Conservation (phyloP, 2,797 vertebrate species). For the Chiroxiphia lanceolata region DNA sequence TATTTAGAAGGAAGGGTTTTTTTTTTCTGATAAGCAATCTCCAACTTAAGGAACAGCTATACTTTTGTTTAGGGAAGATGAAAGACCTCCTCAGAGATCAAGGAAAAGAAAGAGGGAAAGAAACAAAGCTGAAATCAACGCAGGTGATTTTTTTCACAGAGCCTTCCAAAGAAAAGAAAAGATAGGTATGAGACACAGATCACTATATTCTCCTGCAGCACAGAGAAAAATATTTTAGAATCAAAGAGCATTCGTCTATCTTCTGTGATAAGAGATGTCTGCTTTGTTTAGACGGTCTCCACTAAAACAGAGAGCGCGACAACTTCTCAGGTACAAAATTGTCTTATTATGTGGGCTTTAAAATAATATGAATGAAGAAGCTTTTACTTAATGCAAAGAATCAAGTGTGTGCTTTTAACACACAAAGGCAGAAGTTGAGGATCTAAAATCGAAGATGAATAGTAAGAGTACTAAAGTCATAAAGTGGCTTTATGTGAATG, state of each 20-base stretch:
- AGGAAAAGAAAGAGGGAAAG: slow-evolving; percentile 40
- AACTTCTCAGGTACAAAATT: slow-evolving; percentile 65
- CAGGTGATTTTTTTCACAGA: slow-evolving; percentile 37
- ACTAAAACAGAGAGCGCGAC: slow-evolving; percentile 41
- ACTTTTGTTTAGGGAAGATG: slow-evolving; percentile 60
- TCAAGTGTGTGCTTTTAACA: slow-evolving; percentile 16
- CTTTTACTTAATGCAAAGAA: slow-evolving; percentile 43
- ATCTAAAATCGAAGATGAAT: slow-evolving; percentile 43
- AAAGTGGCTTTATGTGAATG: slow-evolving; percentile 37
- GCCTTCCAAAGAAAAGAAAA: background rate
- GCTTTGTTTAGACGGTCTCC: slow-evolving; percentile 48
- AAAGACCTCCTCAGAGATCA: slow-evolving; percentile 71
- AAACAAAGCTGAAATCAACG: slow-evolving; percentile 42
- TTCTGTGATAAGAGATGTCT: slow-evolving; percentile 22
- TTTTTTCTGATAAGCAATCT: slow-evolving; percentile 66
- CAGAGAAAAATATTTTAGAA: background rate
- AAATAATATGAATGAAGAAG: slow-evolving; percentile 21
- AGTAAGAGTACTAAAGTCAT: slow-evolving; percentile 38
- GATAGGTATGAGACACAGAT: background rate
- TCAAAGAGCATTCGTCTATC: slow-evolving; percentile 1
- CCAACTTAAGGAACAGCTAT: slow-evolving; percentile 45
- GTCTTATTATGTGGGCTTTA: slow-evolving; percentile 43
- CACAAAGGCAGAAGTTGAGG: slow-evolving; percentile 3
- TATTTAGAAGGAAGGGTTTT: background rate
- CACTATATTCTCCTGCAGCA: background rate